Conservation (phyloP, 2,113 vertebrate species). For the Myxocyprinus asiaticus region DNA sequence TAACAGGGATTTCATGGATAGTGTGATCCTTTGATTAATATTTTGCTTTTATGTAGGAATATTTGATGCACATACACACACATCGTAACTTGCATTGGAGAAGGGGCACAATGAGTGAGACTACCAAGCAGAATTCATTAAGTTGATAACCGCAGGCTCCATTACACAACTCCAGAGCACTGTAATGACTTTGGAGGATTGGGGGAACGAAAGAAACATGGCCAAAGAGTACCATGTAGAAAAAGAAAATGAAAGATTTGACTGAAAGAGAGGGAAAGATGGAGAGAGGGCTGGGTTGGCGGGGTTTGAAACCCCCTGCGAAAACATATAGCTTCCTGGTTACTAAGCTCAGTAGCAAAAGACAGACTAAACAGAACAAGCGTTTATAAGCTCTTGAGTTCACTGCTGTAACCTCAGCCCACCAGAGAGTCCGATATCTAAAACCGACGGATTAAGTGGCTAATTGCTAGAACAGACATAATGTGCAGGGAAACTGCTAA, state of each 20-base stretch:
- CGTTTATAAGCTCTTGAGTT: too few relatives aligned
- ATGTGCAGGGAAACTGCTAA: too few relatives aligned
- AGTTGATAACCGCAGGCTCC: conserved; percentile 83
- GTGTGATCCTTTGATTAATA: not conserved
- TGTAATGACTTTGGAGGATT: conserved; percentile 95
- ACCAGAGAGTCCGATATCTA: too few relatives aligned
- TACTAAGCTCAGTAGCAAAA: not conserved
- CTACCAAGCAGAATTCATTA: conserved; percentile 97
- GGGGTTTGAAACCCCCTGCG: too few relatives aligned
- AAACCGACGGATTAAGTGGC: too few relatives aligned
- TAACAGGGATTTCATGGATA: not conserved
- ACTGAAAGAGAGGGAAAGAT: not conserved
- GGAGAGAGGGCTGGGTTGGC: not conserved
- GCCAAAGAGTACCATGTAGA: conserved; percentile 30
- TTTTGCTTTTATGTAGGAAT: not conserved
- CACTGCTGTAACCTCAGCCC: too few relatives aligned
- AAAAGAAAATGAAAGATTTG: conserved; percentile 23
- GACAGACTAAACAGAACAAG: too few relatives aligned
- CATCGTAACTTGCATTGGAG: conserved; percentile 81
- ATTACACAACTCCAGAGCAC: conserved; percentile 72
- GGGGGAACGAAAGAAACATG: conserved; percentile 50
- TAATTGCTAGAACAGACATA: too few relatives aligned
- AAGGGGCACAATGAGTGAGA: conserved; percentile 64
- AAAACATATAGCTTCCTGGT: not conserved
- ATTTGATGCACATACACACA: conserved; percentile 14